Conservation (phyloP, 2,888 invertebrate genomes). For the Abrostola triplasia region DNA sequence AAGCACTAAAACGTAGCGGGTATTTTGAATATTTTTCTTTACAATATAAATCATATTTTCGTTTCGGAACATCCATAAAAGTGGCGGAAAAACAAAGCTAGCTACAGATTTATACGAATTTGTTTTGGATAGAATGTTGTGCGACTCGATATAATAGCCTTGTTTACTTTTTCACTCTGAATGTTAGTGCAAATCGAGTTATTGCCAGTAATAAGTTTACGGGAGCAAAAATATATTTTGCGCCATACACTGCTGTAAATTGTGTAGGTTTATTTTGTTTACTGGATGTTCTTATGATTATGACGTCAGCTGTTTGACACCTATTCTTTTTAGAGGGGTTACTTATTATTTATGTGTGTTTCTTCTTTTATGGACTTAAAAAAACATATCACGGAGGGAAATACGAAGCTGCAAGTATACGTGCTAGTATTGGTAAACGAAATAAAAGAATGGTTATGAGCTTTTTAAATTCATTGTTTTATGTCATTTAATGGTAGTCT, state of each 20-base stretch:
- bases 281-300: slow-evolving; percentile 7
- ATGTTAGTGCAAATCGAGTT: slow-evolving; percentile 64
- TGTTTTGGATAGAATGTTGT: slow-evolving; percentile 54
- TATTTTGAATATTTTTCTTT: slow-evolving; percentile 49
- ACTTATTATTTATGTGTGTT: too few species aligned
- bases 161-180: slow-evolving; percentile 59
- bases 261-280: slow-evolving; percentile 39
- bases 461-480: too few species aligned
- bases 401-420: too few species aligned
- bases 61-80: slow-evolving; percentile 50
- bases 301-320: slow-evolving; percentile 31
- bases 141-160: slow-evolving; percentile 56
- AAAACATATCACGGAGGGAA: too few species aligned
- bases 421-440: too few species aligned
- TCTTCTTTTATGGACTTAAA: too few species aligned
- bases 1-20: slow-evolving; percentile 24
- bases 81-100: slow-evolving; percentile 52
- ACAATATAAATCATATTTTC: slow-evolving; percentile 54
- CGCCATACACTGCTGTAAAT: slow-evolving; percentile 31
- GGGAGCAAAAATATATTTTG: slow-evolving; percentile 46
- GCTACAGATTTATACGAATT: slow-evolving; percentile 54
- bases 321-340: background rate
- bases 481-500: too few species aligned
- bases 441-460: too few species aligned
- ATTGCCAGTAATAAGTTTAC: slow-evolving; percentile 52